These are phyloP conservation scores for Arrhamphus sclerolepis DNA, from an alignment of 2,797 vertebrate species.

Conservation along the genomic window DNA sequence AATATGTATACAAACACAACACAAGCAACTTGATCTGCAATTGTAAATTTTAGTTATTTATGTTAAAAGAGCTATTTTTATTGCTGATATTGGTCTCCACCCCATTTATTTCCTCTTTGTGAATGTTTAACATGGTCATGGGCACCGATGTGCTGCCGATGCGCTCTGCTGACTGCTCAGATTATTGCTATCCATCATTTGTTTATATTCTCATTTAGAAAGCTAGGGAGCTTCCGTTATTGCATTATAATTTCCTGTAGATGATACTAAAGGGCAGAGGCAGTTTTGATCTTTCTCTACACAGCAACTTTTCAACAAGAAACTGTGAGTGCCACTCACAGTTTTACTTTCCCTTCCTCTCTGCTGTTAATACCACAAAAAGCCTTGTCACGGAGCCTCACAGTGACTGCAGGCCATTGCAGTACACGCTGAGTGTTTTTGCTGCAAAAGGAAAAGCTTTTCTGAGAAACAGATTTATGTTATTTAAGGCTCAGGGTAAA, in stretches of 20 bases:
- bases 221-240: constrained; percentile 54
- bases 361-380: constrained; percentile 24
- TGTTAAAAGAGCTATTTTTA: constrained; percentile 34
- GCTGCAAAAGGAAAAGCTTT: background rate
- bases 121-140: constrained; percentile 47
- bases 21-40: background rate
- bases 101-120: constrained; percentile 44
- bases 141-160: constrained; percentile 49
- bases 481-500: background rate
- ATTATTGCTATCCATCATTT: constrained; percentile 80
- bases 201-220: constrained; percentile 73
- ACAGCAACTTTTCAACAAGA: constrained; percentile 20
- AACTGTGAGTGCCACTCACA: constrained; percentile 18
- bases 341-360: constrained; percentile 21
- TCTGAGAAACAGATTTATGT: background rate
- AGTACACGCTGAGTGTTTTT: background rate
- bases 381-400: constrained; percentile 4
- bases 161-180: constrained; percentile 67
- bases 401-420: constrained; percentile 2
- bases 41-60: constrained; percentile 27
- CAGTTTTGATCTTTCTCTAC: constrained; percentile 14
- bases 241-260: constrained; percentile 63
- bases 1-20: background rate
- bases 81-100: constrained; percentile 22
- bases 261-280: constrained; percentile 53